A percentile compares a stretch with the other conserved stretches of the same genome.
Evolutionary conservation across 1,140 invertebrate species (phyloP).

Genomic region (Cyclargus thomasi): DNA sequence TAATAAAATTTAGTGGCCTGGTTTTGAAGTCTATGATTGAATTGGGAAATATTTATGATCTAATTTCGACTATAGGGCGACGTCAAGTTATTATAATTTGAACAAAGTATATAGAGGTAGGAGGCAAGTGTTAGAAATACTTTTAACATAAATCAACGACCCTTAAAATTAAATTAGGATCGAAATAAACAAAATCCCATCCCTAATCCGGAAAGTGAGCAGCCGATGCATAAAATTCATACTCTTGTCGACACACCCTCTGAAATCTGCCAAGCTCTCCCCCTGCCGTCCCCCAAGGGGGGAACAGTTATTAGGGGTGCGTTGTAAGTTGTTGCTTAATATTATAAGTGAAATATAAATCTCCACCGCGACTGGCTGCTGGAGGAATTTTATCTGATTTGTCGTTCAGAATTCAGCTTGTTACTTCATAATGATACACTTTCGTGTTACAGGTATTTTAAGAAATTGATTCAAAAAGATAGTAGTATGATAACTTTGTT

Average conservation of each 20-base stretch:
- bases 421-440: neutral
- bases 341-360: conserved; percentile 9
- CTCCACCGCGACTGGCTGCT: neutral
- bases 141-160: too few species aligned
- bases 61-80: too few species aligned
- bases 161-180: conserved; percentile 9
- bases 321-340: conserved; percentile 9
- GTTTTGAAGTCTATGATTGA: too few species aligned
- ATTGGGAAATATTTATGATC: too few species aligned
- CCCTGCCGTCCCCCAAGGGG: conserved; percentile 12
- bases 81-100: neutral
- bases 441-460: too few species aligned
- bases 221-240: conserved; percentile 51
- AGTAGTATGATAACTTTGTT: too few species aligned
- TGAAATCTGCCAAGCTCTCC: conserved; percentile 29
- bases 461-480: too few species aligned
- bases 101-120: neutral
- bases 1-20: too few species aligned
- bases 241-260: conserved; percentile 35
- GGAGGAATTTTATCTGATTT: neutral
- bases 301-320: conserved; percentile 16
- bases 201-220: conserved; percentile 32
- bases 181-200: conserved; percentile 26
- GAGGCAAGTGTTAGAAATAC: neutral
- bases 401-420: neutral